Conservation (phyloP, 1,140 invertebrate species). For the Acromyrmex echinatior region DNA sequence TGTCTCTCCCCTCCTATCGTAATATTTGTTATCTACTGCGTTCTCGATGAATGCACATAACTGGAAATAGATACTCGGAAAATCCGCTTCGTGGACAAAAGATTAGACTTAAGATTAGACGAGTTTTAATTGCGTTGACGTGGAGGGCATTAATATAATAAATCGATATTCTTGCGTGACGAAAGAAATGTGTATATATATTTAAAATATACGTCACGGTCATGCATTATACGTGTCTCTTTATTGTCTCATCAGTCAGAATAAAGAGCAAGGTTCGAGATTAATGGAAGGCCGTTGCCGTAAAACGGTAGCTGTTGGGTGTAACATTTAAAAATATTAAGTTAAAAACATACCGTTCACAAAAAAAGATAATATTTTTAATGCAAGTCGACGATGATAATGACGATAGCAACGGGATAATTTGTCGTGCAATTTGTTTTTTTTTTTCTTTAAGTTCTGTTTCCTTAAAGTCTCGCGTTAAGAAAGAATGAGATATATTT, state of each 20-base stretch:
- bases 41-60: not conserved
- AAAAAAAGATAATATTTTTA: slow-evolving; percentile 8
- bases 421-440: not conserved
- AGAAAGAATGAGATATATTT: not conserved
- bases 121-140: not conserved
- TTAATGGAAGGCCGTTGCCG: not conserved
- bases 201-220: not conserved
- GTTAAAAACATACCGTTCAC: slow-evolving; percentile 27
- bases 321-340: slow-evolving; percentile 37
- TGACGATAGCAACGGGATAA: not conserved
- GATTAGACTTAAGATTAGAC: not conserved
- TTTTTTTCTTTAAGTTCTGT: not conserved
- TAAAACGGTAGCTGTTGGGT: not conserved
- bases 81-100: not conserved
- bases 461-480: not conserved
- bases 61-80: not conserved
- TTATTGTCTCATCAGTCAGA: not conserved
- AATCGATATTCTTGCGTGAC: slow-evolving; percentile 19
- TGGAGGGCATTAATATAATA: not conserved
- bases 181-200: not conserved
- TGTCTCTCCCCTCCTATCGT: not conserved
- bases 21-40: not conserved
- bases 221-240: not conserved
- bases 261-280: slow-evolving; percentile 45
- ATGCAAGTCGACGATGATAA: not conserved